phyloP scores from a whole-genome alignment of 2,888 invertebrate species.

The Zaprionus obscuricornis region DNA sequence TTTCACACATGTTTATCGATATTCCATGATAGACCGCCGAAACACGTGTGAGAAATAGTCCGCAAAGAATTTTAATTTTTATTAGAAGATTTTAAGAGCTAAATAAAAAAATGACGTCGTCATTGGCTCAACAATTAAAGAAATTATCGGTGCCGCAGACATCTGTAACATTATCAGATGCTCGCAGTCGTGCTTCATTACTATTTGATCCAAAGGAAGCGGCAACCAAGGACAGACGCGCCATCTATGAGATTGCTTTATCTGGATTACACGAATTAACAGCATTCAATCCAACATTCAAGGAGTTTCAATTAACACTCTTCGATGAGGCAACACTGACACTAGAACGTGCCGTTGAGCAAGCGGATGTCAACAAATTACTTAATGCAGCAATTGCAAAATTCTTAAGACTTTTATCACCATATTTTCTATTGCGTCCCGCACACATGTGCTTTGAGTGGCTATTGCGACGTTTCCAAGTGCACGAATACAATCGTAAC shows the following conservation, averaged over 20 bases:
- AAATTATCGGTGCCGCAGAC: conserved; percentile 91
- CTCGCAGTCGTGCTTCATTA: conserved; percentile 90
- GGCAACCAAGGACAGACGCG: conserved; percentile 91
- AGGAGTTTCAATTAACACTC: conserved; percentile 89
- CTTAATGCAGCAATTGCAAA: conserved; percentile 90
- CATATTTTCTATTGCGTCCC: conserved; percentile 93
- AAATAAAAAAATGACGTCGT: conserved; percentile 85
- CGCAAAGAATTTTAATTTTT: conserved; percentile 7
- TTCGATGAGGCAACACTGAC: conserved; percentile 91
- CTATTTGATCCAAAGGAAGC: conserved; percentile 96
- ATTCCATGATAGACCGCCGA: conserved; percentile 12
- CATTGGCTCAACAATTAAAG: conserved; percentile 91
- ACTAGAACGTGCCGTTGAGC: conserved; percentile 92
- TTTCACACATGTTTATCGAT: conserved; percentile 25
- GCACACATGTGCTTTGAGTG: conserved; percentile 96
- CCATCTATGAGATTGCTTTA: conserved; percentile 93
- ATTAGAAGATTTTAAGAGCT: conserved; percentile 18
- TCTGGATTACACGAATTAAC: conserved; percentile 93
- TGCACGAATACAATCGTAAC: conserved; percentile 94
- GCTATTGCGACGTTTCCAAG: conserved; percentile 94
- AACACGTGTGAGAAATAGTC: conserved; percentile 57
- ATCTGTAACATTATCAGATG: conserved; percentile 87
- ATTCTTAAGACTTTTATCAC: conserved; percentile 92
- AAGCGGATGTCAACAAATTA: conserved; percentile 89
- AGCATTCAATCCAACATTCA: conserved; percentile 88